phyloP scores from a whole-genome alignment of 2,888 invertebrate species.

The Byasa hedistus region DNA sequence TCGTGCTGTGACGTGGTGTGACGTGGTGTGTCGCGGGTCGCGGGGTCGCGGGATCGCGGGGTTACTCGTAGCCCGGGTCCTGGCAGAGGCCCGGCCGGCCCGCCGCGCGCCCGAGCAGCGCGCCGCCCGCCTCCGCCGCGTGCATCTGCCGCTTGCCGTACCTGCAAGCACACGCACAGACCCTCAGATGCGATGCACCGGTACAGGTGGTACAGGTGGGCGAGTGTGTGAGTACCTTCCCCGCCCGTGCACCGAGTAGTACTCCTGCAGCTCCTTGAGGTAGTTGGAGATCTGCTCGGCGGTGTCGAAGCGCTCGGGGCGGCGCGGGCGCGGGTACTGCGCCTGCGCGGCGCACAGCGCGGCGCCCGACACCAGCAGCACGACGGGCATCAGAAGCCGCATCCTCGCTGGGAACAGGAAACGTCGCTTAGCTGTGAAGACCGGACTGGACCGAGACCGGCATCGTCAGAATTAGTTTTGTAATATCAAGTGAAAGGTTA shows the following conservation, averaged over 20 bases:
- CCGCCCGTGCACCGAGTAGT: constrained; percentile 70
- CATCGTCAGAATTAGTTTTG: too few species aligned
- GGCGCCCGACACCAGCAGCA: constrained; percentile 61
- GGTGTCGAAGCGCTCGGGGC: constrained; percentile 71
- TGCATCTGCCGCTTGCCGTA: constrained; percentile 74
- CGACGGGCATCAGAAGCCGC: constrained; percentile 55
- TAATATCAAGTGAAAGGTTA: too few species aligned
- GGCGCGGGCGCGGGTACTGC: constrained; percentile 71
- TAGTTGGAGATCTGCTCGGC: constrained; percentile 73
- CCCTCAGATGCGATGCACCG: too few species aligned
- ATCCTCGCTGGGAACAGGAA: constrained; percentile 41
- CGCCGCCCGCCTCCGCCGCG: constrained; percentile 60
- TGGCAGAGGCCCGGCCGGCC: background rate
- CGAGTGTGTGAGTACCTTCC: constrained; percentile 53
- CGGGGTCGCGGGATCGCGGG: background rate
- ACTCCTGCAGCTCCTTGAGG: constrained; percentile 69
- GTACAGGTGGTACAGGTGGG: too few species aligned
- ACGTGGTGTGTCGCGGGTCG: too few species aligned
- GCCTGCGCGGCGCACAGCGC: constrained; percentile 59
- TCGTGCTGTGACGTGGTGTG: too few species aligned
- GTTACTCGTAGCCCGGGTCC: background rate
- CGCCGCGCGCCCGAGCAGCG: background rate
- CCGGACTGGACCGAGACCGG: too few species aligned
- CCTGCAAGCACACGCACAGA: constrained; percentile 44
- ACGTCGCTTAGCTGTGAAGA: background rate